Evolutionary conservation across 1,140 invertebrate genomes (phyloP), one percentile per base, ranked within the genome.

Genomic region (Stegodyphus mimosarum): DNA sequence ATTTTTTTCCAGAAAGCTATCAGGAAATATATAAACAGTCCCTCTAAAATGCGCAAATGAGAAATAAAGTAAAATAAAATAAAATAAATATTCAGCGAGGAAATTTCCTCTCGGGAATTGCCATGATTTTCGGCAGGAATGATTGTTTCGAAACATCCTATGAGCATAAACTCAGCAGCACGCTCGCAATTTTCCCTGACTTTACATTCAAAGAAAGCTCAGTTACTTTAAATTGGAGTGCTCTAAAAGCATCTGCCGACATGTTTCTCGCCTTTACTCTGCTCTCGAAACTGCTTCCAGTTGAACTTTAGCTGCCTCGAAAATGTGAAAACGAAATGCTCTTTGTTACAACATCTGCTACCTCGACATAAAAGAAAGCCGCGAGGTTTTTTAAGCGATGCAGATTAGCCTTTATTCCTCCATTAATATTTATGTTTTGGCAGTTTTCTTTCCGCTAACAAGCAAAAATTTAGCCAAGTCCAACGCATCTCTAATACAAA

Each of bases 391-490:
- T 76, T 76, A 76, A 76, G 60, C 60, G 50, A 74, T 76, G 74
- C 74, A 76, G 52, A 76, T 76, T 76, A 75, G n/a, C n/a, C 73
- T 64, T 76, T 76, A 76, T 76, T 64, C 60, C 50, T 76, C 74
- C 74, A 76, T 76, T 76, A 76, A 76, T 76, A 76, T 76, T 76
- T 76, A 64, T 76, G 73, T 13, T 76, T 76, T 33, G 33, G 55
- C 33, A 76, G 11, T 64, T 76, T 76, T 66, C 70, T 76, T 64
- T 64, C 50, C 7, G 7, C 11, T 13, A n/a, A 18, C 13, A 76
- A 60, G 60, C 63, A 50, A 50, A 11, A 13, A 7, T 60, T 53
- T 18, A 15, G 48, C 13, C 52, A 66, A 33, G 33, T 33, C 33
- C 33, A 33, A 33, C 33, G 33, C 33, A 33, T 33, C 33, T 33